Base-by-base conservation (phyloP, 2,113 vertebrate species). In the Hymenochirus boettgeri region DNA sequence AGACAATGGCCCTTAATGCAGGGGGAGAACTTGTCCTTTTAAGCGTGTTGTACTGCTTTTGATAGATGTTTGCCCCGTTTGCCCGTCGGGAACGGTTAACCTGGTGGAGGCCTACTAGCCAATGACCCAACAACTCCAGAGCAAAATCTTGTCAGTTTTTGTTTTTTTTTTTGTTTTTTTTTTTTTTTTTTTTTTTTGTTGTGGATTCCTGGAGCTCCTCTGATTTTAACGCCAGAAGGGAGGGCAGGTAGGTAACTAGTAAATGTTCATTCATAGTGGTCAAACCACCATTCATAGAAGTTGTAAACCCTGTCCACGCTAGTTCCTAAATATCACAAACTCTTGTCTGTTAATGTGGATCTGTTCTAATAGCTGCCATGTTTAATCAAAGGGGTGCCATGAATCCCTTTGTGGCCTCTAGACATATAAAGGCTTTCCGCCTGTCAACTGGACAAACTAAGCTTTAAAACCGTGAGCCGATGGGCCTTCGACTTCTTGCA, bases 161-260 rank as follows among this genome's bases (percentile, higher is more conserved):
- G n/a, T n/a, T n/a, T n/a, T n/a, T n/a, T n/a, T n/a, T n/a, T n/a
- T n/a, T n/a, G n/a, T n/a, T n/a, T n/a, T n/a, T n/a, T n/a, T n/a
- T n/a, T n/a, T n/a, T n/a, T n/a, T n/a, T n/a, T n/a, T n/a, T n/a
- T n/a, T n/a, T n/a, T n/a, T n/a, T n/a, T n/a, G n/a, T n/a, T n/a
- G n/a, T 92, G 42, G 94, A 97, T 79, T 78, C 79, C 0, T 95
- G 93, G 94, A 93, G 91, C 65, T 74, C 73, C 18, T 85, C 85
- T 0, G n/a, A 45, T 73, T 91, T 92, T 72, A 81, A 74, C 10
- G 58, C 81, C 57, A 72, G 73, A 17, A 73, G 77, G 76, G 83
- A 83, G 65, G 42, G 55, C 64, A 66, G 55, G 64, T 66, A 42
- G n/a, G n/a, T n/a, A n/a, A n/a, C n/a, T n/a, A n/a, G n/a, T n/a